phyloP scores from a whole-genome alignment of 2,113 vertebrate genomes.

The Platysteira castanea region DNA sequence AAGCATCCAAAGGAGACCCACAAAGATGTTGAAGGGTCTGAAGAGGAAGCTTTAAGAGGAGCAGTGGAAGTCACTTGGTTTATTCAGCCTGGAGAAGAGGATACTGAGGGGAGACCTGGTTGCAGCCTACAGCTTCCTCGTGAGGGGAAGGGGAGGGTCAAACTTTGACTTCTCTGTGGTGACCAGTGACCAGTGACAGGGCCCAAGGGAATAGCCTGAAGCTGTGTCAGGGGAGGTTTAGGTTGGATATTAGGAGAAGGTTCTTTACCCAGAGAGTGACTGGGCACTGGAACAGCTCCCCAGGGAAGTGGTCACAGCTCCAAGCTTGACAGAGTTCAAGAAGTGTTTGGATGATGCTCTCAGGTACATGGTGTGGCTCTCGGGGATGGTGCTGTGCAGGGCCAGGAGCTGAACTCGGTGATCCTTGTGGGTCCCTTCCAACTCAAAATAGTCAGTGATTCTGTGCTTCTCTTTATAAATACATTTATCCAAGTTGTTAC shows the following conservation, averaged over 20 bases:
- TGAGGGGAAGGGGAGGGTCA: background rate
- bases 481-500: background rate
- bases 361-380: too few species aligned
- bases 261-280: accelerated
- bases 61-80: background rate
- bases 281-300: background rate
- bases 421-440: background rate
- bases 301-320: background rate
- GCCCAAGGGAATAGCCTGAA: too few species aligned
- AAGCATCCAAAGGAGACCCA: too few species aligned
- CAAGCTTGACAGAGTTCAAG: background rate
- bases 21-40: background rate
- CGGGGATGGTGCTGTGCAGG: background rate
- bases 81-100: background rate
- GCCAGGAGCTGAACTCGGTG: background rate
- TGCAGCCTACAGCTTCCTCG: background rate
- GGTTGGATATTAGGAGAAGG: background rate
- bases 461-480: background rate
- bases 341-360: background rate
- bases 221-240: too few species aligned
- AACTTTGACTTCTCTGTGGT: background rate
- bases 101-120: background rate
- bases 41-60: background rate
- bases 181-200: background rate
- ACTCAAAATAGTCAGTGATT: background rate